Percentiles rank a stretch among this genome's conserved stretches.
These are phyloP conservation scores for Anoura caudifer DNA, from an alignment of 2,113 vertebrate genomes.

Conservation along the genomic window DNA sequence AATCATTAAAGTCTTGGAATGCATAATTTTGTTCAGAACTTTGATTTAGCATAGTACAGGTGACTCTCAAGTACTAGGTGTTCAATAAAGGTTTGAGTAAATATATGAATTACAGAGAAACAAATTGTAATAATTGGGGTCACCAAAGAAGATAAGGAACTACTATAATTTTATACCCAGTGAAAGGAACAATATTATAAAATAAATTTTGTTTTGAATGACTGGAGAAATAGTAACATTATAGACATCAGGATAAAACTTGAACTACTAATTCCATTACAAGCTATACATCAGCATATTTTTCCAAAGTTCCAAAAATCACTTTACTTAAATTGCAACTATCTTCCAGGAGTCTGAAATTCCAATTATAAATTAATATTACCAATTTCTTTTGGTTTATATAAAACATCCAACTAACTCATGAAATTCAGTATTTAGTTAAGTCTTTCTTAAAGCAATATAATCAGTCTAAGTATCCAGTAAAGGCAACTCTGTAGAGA, in stretches of 20 bases:
- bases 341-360: constrained; percentile 1
- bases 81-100: not conserved
- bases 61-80: not conserved
- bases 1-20: not conserved
- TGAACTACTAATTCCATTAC: not conserved
- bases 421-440: not conserved
- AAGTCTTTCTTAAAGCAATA: constrained; percentile 19
- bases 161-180: not conserved
- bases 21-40: not conserved
- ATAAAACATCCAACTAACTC: not conserved
- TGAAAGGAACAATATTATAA: constrained; percentile 16
- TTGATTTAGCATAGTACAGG: not conserved
- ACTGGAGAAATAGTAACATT: not conserved
- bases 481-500: not conserved
- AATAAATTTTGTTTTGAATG: not conserved
- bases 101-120: not conserved
- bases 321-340: not conserved
- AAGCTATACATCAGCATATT: not conserved
- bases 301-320: not conserved
- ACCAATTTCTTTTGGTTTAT: not conserved
- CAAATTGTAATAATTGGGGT: not conserved
- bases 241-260: not conserved
- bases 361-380: not conserved
- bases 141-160: not conserved
- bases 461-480: not conserved